Percentiles rank a stretch among this genome's conserved stretches.
These are phyloP conservation scores for Chloroceryle inda DNA, from an alignment of 2,797 vertebrate genomes.

Conservation along the genomic window DNA sequence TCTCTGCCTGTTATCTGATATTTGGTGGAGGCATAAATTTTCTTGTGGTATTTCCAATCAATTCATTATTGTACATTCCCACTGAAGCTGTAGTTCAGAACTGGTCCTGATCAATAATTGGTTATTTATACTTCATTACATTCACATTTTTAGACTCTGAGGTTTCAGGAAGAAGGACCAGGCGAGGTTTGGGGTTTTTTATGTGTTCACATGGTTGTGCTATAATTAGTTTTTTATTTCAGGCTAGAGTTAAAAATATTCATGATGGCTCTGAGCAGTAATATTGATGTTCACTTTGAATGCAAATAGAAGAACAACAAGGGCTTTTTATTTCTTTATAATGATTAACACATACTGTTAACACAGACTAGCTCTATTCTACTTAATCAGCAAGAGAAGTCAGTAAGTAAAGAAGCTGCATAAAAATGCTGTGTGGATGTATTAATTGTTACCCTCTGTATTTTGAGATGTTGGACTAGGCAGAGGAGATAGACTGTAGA, in stretches of 20 bases:
- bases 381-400: not conserved
- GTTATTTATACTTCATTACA: not conserved
- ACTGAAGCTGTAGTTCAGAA: not conserved
- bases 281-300: conserved; percentile 1
- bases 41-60: not conserved
- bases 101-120: not conserved
- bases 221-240: conserved; percentile 28
- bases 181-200: not conserved
- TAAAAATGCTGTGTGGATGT: not conserved
- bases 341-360: not conserved
- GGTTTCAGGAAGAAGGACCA: not conserved
- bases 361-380: not conserved
- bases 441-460: not conserved
- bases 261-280: not conserved
- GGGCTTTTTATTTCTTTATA: not conserved
- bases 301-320: not conserved
- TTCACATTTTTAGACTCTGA: not conserved
- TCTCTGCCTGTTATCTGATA: not conserved
- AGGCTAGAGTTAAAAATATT: not conserved
- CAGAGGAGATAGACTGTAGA: not conserved
- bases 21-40: not conserved
- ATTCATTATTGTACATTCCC: not conserved
- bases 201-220: not conserved
- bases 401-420: not conserved
- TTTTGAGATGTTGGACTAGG: not conserved